phyloP scores from a whole-genome alignment of 2,113 vertebrate genomes.

The Ailuropoda melanoleuca region DNA sequence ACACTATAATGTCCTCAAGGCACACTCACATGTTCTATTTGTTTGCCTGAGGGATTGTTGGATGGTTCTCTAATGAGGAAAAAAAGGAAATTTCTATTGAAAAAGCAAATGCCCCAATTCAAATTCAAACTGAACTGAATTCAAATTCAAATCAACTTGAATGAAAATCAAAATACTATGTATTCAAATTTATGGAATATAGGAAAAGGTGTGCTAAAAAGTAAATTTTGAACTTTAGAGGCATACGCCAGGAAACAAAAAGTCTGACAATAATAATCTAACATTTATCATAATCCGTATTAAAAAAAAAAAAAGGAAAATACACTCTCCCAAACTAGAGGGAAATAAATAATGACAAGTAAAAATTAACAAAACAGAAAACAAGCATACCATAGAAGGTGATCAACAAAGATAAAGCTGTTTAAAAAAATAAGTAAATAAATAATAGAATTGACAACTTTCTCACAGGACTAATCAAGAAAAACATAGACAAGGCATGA shows the following conservation, averaged over 20 bases:
- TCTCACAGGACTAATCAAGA: background rate
- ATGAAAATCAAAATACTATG: background rate
- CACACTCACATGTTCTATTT: background rate
- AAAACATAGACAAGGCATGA: background rate
- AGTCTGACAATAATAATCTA: background rate
- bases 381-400: background rate
- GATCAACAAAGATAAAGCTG: background rate
- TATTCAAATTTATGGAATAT: background rate
- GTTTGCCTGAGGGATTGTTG: background rate
- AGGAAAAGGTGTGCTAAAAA: background rate
- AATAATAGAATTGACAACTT: background rate
- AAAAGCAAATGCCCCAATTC: background rate
- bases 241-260: background rate
- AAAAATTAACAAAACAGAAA: background rate
- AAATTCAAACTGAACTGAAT: background rate
- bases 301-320: background rate
- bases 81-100: background rate
- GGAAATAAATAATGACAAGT: background rate
- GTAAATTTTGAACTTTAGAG: background rate
- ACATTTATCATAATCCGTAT: background rate
- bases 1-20: background rate
- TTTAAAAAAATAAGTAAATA: background rate
- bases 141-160: background rate
- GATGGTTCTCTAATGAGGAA: background rate
- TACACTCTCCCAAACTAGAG: background rate